These are phyloP conservation scores for Podabrus alpinus DNA, from an alignment of 2,888 invertebrate species.

Conservation along the genomic window DNA sequence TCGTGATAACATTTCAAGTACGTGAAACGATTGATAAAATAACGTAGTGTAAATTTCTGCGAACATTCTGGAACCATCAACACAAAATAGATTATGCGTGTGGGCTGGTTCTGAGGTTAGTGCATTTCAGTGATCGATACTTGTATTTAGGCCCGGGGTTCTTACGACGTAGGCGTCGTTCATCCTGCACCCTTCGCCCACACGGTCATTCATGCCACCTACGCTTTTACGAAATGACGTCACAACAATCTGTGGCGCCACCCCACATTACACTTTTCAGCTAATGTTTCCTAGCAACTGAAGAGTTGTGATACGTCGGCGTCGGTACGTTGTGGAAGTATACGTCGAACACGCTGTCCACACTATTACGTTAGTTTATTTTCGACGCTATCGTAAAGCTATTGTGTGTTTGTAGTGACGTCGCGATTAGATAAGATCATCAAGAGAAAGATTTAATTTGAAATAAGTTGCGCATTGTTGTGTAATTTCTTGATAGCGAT, in stretches of 20 bases:
- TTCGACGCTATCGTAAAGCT: constrained; percentile 1
- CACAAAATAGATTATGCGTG: constrained; percentile 12
- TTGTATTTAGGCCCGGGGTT: constrained; percentile 42
- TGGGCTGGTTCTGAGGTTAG: constrained; percentile 22
- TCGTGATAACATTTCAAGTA: not conserved
- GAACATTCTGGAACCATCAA: constrained; percentile 13
- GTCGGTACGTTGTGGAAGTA: constrained; percentile 48
- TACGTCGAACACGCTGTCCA: constrained; percentile 35
- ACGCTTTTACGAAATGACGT: constrained; percentile 64
- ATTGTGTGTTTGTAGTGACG: constrained; percentile 1
- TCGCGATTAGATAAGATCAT: not conserved
- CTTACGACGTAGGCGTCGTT: constrained; percentile 38
- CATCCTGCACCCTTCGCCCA: constrained; percentile 49
- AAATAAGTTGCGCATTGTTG: not conserved
- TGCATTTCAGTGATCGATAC: constrained; percentile 39
- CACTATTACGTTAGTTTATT: constrained; percentile 18
- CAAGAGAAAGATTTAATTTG: not conserved
- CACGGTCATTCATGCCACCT: constrained; percentile 51
- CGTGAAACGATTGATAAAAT: not conserved
- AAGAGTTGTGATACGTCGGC: constrained; percentile 53
- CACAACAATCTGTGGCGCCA: constrained; percentile 58
- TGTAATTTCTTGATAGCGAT: not conserved
- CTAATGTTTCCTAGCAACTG: constrained; percentile 60
- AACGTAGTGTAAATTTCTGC: not conserved
- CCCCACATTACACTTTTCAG: constrained; percentile 41